Conservation (phyloP, 2,888 invertebrate genomes). For the Colletes collaris region DNA sequence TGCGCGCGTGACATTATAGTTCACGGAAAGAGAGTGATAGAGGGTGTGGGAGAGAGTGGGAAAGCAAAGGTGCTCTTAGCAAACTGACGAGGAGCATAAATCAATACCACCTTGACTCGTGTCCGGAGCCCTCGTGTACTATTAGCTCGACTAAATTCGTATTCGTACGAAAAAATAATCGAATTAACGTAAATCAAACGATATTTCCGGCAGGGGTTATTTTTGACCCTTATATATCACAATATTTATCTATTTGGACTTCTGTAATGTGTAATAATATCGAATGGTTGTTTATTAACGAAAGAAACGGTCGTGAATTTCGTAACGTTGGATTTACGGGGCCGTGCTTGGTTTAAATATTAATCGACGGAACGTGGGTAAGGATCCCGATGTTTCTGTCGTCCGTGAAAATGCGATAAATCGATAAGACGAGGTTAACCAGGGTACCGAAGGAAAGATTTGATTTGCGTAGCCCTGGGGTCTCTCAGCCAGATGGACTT, state of each 20-base stretch:
- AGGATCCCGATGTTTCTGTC: neutral
- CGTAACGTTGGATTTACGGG: neutral
- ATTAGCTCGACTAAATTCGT: constrained; percentile 12
- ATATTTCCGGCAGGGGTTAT: no score
- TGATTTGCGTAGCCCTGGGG: constrained; percentile 16
- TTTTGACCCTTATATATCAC: no score
- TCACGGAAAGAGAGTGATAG: neutral
- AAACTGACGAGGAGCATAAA: constrained; percentile 36
- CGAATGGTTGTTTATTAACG: no score
- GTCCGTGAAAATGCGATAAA: constrained; percentile 17
- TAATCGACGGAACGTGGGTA: neutral
- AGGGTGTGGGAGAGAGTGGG: neutral
- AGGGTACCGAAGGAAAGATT: constrained; percentile 27
- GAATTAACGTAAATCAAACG: neutral
- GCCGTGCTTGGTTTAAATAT: neutral
- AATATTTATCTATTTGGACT: no score
- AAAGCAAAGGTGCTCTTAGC: constrained; percentile 14
- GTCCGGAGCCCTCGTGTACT: constrained; percentile 1
- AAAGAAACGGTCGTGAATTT: no score
- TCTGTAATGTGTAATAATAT: no score
- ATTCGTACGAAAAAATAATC: no score
- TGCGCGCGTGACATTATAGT: constrained; percentile 45
- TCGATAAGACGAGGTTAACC: constrained; percentile 30
- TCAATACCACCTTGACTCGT: constrained; percentile 22
- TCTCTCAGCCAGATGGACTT: constrained; percentile 39